A percentile compares a stretch with the other conserved stretches of the same genome.
phyloP scores from a whole-genome alignment of 2,888 invertebrate genomes.

The Junonia oenone region DNA sequence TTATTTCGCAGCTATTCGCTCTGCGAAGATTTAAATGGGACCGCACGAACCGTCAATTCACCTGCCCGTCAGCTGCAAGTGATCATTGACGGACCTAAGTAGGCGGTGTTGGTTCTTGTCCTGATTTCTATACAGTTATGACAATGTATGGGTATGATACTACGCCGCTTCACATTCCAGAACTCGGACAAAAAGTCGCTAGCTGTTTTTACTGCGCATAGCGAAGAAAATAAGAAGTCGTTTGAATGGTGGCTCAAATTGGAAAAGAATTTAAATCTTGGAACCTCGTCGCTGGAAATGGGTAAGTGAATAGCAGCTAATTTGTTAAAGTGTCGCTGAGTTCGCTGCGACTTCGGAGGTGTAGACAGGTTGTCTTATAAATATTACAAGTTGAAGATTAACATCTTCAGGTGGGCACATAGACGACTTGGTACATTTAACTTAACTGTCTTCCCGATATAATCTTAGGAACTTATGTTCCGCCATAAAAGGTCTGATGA shows the following conservation, averaged over 20 bases:
- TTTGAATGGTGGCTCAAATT: not conserved
- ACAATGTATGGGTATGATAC: constrained; percentile 18
- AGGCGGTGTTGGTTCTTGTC: constrained; percentile 8
- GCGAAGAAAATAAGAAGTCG: not conserved
- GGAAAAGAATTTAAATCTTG: not conserved
- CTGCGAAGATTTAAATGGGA: constrained; percentile 23
- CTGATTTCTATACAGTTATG: constrained; percentile 20
- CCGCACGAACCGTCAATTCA: constrained; percentile 27
- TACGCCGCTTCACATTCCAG: constrained; percentile 7
- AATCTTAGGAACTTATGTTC: constrained; percentile 33
- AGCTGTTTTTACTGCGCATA: not conserved
- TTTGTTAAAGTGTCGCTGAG: constrained; percentile 11
- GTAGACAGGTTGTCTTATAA: constrained; percentile 20
- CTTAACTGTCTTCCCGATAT: constrained; percentile 30
- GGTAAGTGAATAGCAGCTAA: not conserved
- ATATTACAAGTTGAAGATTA: constrained; percentile 22
- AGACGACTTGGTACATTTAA: constrained; percentile 12
- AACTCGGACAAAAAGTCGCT: not conserved
- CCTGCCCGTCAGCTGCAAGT: constrained; percentile 31
- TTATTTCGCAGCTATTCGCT: constrained; percentile 47
- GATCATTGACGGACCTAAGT: constrained; percentile 31
- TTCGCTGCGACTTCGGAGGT: constrained; percentile 6
- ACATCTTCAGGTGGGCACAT: constrained; percentile 11
- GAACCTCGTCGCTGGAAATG: not conserved
- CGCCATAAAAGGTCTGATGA: constrained; percentile 15